phyloP scores from a whole-genome alignment of 2,888 invertebrate species.

The Macaria notata region DNA sequence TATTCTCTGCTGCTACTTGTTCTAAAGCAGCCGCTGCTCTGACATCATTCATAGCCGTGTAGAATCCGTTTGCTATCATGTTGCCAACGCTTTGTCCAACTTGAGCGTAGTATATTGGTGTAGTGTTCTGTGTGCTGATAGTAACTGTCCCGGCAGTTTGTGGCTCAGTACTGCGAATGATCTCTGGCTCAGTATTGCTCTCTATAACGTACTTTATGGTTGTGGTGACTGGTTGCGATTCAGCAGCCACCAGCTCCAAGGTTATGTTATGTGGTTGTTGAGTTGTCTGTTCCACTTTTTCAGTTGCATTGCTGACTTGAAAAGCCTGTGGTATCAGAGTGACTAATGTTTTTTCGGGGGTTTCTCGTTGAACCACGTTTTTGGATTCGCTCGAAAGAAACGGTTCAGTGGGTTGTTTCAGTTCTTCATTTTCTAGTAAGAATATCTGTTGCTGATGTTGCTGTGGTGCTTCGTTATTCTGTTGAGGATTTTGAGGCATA shows the following conservation, averaged over 20 bases:
- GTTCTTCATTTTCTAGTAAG: slow-evolving; percentile 60
- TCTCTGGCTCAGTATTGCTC: slow-evolving; percentile 46
- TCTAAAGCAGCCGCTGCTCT: slow-evolving; percentile 84
- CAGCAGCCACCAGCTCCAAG: slow-evolving; percentile 47
- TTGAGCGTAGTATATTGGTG: slow-evolving; percentile 76
- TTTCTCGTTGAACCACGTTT: slow-evolving; percentile 67
- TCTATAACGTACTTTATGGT: slow-evolving; percentile 60
- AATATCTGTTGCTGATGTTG: slow-evolving; percentile 44
- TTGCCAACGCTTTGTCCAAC: slow-evolving; percentile 66
- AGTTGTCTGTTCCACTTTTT: slow-evolving; percentile 50
- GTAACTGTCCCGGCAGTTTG: neutral
- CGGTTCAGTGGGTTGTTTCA: slow-evolving; percentile 50
- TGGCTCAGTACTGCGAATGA: neutral
- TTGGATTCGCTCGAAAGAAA: slow-evolving; percentile 53
- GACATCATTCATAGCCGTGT: slow-evolving; percentile 83
- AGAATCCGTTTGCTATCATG: slow-evolving; percentile 71
- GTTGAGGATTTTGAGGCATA: slow-evolving; percentile 38
- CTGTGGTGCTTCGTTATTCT: slow-evolving; percentile 39
- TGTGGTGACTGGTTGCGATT: slow-evolving; percentile 56
- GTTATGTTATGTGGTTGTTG: slow-evolving; percentile 53
- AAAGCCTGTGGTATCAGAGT: slow-evolving; percentile 58
- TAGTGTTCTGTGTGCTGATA: slow-evolving; percentile 41
- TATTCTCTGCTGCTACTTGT: slow-evolving; percentile 74
- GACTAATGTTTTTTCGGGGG: slow-evolving; percentile 59
- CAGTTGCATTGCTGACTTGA: slow-evolving; percentile 49